Percentiles rank a stretch among this genome's conserved stretches.
Evolutionary conservation across 2,888 invertebrate genomes (phyloP).

Genomic region (Amaurobius ferox): DNA sequence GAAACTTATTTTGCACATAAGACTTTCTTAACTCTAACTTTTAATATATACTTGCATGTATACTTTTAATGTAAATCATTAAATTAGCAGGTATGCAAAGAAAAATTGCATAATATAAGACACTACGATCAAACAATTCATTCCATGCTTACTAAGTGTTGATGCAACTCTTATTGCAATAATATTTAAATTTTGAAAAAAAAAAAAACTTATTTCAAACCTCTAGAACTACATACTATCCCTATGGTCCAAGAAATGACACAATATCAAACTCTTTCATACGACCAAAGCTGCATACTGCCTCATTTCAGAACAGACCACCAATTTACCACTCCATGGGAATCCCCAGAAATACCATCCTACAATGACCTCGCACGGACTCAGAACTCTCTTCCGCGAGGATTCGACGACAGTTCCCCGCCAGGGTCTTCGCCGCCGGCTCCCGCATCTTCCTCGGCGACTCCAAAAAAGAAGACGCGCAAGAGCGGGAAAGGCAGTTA

Average conservation of each 20-base stretch:
- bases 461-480: conserved; percentile 10
- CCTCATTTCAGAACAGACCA: conserved; percentile 31
- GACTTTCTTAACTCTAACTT: too few species aligned
- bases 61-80: too few species aligned
- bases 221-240: not conserved
- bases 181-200: too few species aligned
- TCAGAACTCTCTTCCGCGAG: not conserved
- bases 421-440: not conserved
- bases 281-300: conserved; percentile 34
- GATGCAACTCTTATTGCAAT: too few species aligned
- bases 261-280: conserved; percentile 41
- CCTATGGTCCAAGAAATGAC: conserved; percentile 63
- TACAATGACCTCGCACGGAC: not conserved
- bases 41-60: too few species aligned
- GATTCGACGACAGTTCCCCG: conserved; percentile 19
- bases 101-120: too few species aligned
- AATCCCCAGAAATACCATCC: not conserved
- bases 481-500: conserved; percentile 72
- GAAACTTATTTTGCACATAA: too few species aligned
- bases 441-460: conserved; percentile 6
- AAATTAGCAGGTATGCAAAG: too few species aligned
- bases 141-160: too few species aligned
- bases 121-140: too few species aligned
- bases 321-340: conserved; percentile 32
- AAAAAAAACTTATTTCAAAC: too few species aligned